phyloP scores from a whole-genome alignment of 2,113 vertebrate species.

The Tretioscincus oriximinensis region DNA sequence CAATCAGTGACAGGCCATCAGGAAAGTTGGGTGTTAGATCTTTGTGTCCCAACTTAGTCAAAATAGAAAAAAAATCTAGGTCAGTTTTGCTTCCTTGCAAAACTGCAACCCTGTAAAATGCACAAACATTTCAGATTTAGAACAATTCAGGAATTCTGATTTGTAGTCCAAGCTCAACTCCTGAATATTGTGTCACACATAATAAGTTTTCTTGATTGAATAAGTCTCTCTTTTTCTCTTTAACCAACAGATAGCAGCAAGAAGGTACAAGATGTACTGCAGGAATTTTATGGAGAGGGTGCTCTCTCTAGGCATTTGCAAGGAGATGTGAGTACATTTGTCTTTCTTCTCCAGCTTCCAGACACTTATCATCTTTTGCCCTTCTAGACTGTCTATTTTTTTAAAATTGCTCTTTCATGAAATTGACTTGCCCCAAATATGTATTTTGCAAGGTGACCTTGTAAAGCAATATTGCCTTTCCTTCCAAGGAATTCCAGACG shows the following conservation, averaged over 20 bases:
- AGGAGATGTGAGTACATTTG: constrained; percentile 80
- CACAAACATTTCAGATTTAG: background rate
- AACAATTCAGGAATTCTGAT: background rate
- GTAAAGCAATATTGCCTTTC: background rate
- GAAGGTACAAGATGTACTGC: constrained; percentile 89
- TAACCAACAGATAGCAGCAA: constrained; percentile 79
- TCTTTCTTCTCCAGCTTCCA: background rate
- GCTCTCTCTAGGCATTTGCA: constrained; percentile 75
- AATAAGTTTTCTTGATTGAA: background rate
- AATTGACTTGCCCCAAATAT: background rate
- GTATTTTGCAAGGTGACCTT: background rate
- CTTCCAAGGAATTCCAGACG: background rate
- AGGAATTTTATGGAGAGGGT: constrained; percentile 80
- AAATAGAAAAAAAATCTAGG: background rate
- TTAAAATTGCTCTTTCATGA: background rate
- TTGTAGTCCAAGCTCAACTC: background rate
- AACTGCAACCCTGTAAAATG: background rate
- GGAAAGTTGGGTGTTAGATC: background rate
- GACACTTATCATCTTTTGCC: background rate
- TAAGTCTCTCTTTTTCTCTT: constrained; percentile 5
- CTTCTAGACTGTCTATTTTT: background rate
- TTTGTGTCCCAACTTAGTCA: background rate
- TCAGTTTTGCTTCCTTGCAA: background rate
- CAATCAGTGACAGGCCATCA: background rate
- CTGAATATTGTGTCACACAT: background rate